A percentile compares a stretch with the other conserved stretches of the same genome.
Evolutionary conservation across 2,888 invertebrate species (phyloP).

Genomic region (Hedychridium roseum): DNA sequence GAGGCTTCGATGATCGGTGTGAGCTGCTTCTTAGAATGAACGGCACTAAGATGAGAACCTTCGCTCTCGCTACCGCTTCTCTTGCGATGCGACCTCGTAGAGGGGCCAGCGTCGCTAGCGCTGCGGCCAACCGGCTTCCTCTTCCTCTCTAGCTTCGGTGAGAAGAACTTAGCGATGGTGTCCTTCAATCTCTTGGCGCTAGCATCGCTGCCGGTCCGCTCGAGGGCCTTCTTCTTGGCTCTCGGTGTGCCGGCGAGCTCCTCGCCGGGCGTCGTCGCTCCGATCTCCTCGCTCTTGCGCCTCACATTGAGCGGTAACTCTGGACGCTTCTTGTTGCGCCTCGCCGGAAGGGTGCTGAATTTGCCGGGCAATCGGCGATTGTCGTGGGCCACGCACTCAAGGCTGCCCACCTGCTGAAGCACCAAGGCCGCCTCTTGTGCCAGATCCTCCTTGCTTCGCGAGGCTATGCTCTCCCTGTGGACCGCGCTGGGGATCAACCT

Average conservation of each 20-base stretch:
- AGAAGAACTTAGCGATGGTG: constrained; percentile 51
- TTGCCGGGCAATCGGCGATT: constrained; percentile 56
- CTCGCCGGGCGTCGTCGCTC: constrained; percentile 46
- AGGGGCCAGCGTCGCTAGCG: constrained; percentile 69
- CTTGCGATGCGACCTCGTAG: constrained; percentile 66
- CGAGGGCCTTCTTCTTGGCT: constrained; percentile 64
- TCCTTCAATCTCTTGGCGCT: constrained; percentile 48
- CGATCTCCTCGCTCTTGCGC: constrained; percentile 69
- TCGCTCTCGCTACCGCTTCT: constrained; percentile 72
- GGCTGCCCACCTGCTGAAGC: constrained; percentile 76
- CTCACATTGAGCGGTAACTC: constrained; percentile 50
- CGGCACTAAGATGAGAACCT: constrained; percentile 64
- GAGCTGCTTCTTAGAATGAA: constrained; percentile 72
- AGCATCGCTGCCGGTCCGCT: constrained; percentile 65
- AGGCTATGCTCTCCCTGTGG: constrained; percentile 72
- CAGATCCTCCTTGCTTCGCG: constrained; percentile 76
- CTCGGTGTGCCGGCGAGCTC: constrained; percentile 56
- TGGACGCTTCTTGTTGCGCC: constrained; percentile 63
- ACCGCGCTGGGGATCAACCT: constrained; percentile 65
- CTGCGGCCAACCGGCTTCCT: constrained; percentile 50
- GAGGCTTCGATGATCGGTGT: constrained; percentile 83
- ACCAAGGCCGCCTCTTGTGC: constrained; percentile 81
- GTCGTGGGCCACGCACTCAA: constrained; percentile 69
- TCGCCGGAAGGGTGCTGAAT: constrained; percentile 73
- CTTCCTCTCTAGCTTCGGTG: constrained; percentile 52